Conservation (phyloP, 1,140 invertebrate genomes). For the Brachionus angularis region DNA sequence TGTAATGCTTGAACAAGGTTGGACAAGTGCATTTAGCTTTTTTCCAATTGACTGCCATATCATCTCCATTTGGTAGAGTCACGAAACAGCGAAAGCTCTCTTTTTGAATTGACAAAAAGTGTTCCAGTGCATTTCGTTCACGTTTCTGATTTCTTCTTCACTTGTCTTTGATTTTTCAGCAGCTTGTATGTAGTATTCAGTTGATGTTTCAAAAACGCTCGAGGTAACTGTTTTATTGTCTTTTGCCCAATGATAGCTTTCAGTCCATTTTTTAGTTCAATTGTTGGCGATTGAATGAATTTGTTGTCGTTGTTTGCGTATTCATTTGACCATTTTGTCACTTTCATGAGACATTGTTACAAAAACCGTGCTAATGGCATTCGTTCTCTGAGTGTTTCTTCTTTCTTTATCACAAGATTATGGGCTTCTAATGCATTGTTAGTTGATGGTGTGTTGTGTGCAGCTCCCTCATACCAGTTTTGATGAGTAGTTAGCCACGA, state of each 20-base stretch:
- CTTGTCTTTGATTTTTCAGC: not conserved
- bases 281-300: too few species aligned
- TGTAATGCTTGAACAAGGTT: not conserved
- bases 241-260: not conserved
- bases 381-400: too few species aligned
- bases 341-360: conserved; percentile 4
- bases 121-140: not conserved
- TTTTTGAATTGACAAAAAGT: not conserved
- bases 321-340: conserved; percentile 2
- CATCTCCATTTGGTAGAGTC: not conserved
- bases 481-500: too few species aligned
- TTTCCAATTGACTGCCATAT: not conserved
- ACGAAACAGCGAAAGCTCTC: not conserved
- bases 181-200: too few species aligned
- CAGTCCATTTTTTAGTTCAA: not conserved
- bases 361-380: too few species aligned
- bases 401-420: too few species aligned
- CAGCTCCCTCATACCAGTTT: too few species aligned
- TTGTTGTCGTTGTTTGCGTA: not conserved
- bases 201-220: not conserved
- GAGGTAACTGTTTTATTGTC: not conserved
- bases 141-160: not conserved
- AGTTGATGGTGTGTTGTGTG: too few species aligned
- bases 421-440: too few species aligned
- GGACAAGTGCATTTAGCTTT: not conserved